Evolutionary conservation across 2,797 vertebrate species (phyloP).

Genomic region (Melanotaenia parkinsoni): DNA sequence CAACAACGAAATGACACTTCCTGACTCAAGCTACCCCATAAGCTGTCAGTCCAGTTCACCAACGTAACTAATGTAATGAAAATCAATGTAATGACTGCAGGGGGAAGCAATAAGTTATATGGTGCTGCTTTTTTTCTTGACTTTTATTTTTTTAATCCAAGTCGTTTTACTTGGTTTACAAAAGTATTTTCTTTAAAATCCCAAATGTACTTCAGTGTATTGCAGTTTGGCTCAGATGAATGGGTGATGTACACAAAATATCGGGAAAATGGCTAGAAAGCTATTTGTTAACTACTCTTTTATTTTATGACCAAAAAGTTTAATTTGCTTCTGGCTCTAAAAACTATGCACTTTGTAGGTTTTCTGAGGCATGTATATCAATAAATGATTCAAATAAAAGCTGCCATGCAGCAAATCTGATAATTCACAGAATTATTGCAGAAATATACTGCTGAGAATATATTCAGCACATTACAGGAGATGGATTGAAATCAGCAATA

Average conservation of each 20-base stretch:
- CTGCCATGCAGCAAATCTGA: too few relatives aligned
- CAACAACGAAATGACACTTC: not conserved
- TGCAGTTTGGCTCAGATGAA: not conserved
- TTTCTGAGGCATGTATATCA: not conserved
- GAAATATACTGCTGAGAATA: not conserved
- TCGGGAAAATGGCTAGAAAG: not conserved
- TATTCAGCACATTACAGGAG: not conserved
- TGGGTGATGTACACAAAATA: not conserved
- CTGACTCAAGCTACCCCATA: not conserved
- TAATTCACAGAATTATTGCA: not conserved
- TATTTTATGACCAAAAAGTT: too few relatives aligned
- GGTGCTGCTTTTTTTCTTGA: too few relatives aligned
- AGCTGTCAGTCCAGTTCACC: not conserved
- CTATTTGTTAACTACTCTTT: too few relatives aligned
- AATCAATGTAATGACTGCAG: not conserved
- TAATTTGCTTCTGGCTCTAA: not conserved
- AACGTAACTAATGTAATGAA: not conserved
- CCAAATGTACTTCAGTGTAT: too few relatives aligned
- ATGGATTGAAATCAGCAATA: not conserved
- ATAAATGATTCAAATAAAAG: not conserved
- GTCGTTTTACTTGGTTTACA: too few relatives aligned
- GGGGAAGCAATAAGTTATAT: not conserved
- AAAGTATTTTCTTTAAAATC: not conserved
- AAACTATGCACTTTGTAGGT: not conserved
- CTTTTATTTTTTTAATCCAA: too few relatives aligned